These are phyloP conservation scores for Hiodon tergisus DNA, from an alignment of 2,113 vertebrate species.

Conservation along the genomic window DNA sequence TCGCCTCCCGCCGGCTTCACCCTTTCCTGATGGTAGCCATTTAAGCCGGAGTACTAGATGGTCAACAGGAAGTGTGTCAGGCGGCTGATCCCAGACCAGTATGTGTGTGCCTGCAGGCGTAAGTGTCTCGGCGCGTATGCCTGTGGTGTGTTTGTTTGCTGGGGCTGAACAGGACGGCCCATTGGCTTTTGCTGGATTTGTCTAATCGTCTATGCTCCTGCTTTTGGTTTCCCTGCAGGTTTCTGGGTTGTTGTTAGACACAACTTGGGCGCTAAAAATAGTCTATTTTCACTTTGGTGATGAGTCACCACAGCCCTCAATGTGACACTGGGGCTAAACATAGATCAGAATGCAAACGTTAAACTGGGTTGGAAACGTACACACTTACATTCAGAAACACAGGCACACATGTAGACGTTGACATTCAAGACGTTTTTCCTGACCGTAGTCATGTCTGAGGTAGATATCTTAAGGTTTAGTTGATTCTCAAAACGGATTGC, in stretches of 20 bases:
- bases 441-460: not conserved
- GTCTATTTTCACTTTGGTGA: slow-evolving; percentile 23
- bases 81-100: not conserved
- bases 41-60: not conserved
- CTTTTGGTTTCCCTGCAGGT: not conserved
- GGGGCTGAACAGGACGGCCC: not conserved
- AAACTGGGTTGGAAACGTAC: slow-evolving; percentile 8
- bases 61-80: slow-evolving; percentile 9
- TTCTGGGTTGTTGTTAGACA: slow-evolving; percentile 15
- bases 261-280: slow-evolving; percentile 20
- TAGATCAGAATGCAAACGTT: slow-evolving; percentile 17
- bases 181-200: not conserved
- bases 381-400: not conserved
- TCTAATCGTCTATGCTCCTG: not conserved
- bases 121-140: not conserved
- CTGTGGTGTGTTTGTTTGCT: not conserved
- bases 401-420: not conserved
- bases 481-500: not conserved
- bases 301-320: slow-evolving; percentile 21
- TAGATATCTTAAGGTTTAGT: not conserved
- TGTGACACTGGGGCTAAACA: slow-evolving; percentile 24
- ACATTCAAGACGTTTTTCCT: not conserved
- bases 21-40: slow-evolving; percentile 8
- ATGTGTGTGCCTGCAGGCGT: not conserved
- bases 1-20: not conserved